Evolutionary conservation across 1,140 invertebrate genomes (phyloP), one percentile per base, ranked within the genome.

Genomic region (Drosophila teissieri): DNA sequence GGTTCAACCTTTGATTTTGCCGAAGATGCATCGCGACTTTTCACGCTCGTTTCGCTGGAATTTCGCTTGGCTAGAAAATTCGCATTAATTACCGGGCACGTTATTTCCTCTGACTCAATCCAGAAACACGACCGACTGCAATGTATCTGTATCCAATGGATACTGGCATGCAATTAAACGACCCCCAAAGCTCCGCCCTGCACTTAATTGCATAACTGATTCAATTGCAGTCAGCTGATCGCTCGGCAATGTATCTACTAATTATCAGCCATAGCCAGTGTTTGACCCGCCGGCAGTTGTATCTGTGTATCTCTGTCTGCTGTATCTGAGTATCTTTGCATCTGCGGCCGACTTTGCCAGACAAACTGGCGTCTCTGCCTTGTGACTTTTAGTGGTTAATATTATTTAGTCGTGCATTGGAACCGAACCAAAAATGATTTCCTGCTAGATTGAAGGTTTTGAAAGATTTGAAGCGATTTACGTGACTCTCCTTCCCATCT

Each of bases 121-220:
- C 42, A 10, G n/a, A 27, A 48, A n/a, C 46, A n/a, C 22, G 22
- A 27, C 14, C 22, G 24, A n/a, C 27, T 49, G n/a, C 31, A 24
- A 34, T 39, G 37, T 39, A 45, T 45, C 19, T 49, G 52, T 45
- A 57, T 45, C 64, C 44, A 42, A 37, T 36, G 44, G 52, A 57
- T 72, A 68, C 63, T 34, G 10, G 15, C 19, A 17, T 57, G 60
- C 52, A 65, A 74, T 74, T 74, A 63, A 7, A 42, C 24, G 46
- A 17, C 45, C 57, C 44, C 53, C 55, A 24, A 36, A 27, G 37
- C 36, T 44, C 70, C 37, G 31, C 65, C 65, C 45, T 48, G 12
- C 37, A 57, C 19, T 74, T 45, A 73, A 56, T 74, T 75, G 42
- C 53, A 65, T 65, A 74, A 73, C 60, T 52, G 27, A 73, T 51